These are phyloP conservation scores for Epizoanthus rinbou DNA, from an alignment of 92 coral and sea anemone genomes.

Conservation along the genomic window DNA sequence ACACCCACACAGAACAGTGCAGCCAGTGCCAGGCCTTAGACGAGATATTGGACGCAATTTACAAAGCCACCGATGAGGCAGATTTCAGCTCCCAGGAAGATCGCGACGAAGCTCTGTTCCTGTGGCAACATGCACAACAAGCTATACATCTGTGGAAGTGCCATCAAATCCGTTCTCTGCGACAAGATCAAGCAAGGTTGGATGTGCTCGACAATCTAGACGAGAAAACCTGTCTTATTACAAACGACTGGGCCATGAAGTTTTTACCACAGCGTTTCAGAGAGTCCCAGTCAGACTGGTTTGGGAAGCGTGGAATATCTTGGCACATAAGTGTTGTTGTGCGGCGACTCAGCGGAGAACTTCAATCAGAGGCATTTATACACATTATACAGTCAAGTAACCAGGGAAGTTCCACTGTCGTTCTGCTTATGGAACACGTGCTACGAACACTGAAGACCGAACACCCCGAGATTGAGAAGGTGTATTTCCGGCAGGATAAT, in stretches of 20 bases:
- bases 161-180: slow-evolving; percentile 31
- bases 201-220: slow-evolving; percentile 34
- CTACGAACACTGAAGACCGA: slow-evolving; percentile 40
- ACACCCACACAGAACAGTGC: slow-evolving; percentile 12
- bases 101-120: not conserved
- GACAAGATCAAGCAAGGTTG: slow-evolving; percentile 32
- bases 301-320: slow-evolving; percentile 35
- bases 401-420: slow-evolving; percentile 40
- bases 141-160: slow-evolving; percentile 47
- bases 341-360: slow-evolving; percentile 26
- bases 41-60: not conserved
- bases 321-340: slow-evolving; percentile 47
- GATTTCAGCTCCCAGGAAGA: not conserved
- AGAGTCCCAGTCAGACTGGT: slow-evolving; percentile 46
- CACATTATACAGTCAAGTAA: slow-evolving; percentile 39
- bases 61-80: not conserved
- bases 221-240: slow-evolving; percentile 40
- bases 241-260: slow-evolving; percentile 52
- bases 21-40: slow-evolving; percentile 7
- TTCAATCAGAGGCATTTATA: slow-evolving; percentile 40
- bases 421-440: slow-evolving; percentile 36
- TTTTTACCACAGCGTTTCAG: slow-evolving; percentile 41
- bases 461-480: slow-evolving; percentile 26
- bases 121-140: slow-evolving; percentile 44
- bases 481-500: slow-evolving; percentile 43